A percentile compares a stretch with the other conserved stretches of the same genome.
These are phyloP conservation scores for Papilio gigon DNA, from an alignment of 2,888 invertebrate species.

Conservation along the genomic window DNA sequence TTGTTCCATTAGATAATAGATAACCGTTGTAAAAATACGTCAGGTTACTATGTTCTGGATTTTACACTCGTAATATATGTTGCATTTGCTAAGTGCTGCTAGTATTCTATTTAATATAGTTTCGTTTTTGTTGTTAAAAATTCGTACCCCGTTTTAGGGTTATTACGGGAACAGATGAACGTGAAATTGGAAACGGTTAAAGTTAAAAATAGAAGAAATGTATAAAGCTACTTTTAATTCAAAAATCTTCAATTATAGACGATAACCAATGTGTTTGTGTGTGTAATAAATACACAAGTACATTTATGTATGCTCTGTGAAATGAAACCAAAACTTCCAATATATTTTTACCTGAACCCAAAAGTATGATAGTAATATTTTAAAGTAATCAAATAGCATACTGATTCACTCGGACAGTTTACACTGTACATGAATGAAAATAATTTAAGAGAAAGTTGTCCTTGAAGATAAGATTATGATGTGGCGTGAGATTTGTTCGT, in stretches of 20 bases:
- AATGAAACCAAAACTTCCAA: no score
- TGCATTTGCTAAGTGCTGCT: neutral
- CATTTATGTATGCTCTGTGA: no score
- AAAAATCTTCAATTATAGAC: no score
- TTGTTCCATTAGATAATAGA: conserved; percentile 60
- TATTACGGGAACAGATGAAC: no score
- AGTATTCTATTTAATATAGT: neutral
- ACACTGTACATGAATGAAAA: neutral
- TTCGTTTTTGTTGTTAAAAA: no score
- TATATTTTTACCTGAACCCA: no score
- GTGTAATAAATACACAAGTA: no score
- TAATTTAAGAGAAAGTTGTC: conserved; percentile 59
- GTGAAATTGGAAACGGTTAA: no score
- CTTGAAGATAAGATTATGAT: conserved; percentile 47
- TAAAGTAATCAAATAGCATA: neutral
- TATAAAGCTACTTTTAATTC: no score
- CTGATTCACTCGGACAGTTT: neutral
- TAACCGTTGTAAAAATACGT: conserved; percentile 37
- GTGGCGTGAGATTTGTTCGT: conserved; percentile 50
- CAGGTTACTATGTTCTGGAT: conserved; percentile 1
- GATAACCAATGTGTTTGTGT: no score
- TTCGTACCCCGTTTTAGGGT: no score
- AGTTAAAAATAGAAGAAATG: no score
- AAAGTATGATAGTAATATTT: neutral
- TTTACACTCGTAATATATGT: conserved; percentile 18